Conservation (phyloP, 2,888 invertebrate genomes). For the Plemyria rubiginata region DNA sequence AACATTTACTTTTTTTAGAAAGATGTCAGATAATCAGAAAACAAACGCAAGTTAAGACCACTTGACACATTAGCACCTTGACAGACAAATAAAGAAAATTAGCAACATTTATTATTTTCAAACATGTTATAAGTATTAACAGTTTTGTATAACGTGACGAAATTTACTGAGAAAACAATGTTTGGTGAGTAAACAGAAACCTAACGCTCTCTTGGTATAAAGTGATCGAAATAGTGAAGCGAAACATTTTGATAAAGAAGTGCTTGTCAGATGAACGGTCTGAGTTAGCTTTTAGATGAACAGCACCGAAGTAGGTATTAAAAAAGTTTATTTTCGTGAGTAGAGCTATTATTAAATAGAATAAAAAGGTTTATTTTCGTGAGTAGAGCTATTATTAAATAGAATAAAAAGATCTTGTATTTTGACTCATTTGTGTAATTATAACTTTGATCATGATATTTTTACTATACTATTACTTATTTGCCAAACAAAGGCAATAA, state of each 20-base stretch:
- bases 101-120: slow-evolving; percentile 60
- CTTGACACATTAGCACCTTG: slow-evolving; percentile 52
- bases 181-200: slow-evolving; percentile 49
- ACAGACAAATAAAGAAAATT: slow-evolving; percentile 68
- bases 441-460: too few species aligned
- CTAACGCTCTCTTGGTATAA: slow-evolving; percentile 33
- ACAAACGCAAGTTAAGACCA: not conserved
- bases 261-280: slow-evolving; percentile 17
- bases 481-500: too few species aligned
- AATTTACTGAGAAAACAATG: slow-evolving; percentile 60
- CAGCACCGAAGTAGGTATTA: not conserved
- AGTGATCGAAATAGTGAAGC: slow-evolving; percentile 28
- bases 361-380: too few species aligned
- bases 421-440: too few species aligned
- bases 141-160: slow-evolving; percentile 51
- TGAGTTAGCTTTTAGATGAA: not conserved
- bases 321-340: too few species aligned
- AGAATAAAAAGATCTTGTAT: too few species aligned
- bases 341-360: too few species aligned
- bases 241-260: slow-evolving; percentile 30
- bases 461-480: too few species aligned
- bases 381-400: too few species aligned
- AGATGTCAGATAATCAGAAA: not conserved
- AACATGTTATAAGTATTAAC: slow-evolving; percentile 54
- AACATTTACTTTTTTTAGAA: not conserved